These are phyloP conservation scores for Drosophila neotestacea DNA, from an alignment of 2,888 invertebrate species.

Conservation along the genomic window DNA sequence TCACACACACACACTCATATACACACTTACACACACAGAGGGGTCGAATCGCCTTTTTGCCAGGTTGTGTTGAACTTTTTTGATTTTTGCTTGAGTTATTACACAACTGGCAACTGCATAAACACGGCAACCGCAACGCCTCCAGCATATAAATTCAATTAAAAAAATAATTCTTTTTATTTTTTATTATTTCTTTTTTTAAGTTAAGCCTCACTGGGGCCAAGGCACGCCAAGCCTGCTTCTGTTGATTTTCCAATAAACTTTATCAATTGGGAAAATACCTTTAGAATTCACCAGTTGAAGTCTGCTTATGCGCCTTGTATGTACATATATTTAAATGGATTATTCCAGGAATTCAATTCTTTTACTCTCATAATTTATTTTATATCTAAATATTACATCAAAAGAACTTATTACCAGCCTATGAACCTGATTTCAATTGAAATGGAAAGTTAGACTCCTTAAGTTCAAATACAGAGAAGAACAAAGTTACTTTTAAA, in stretches of 20 bases:
- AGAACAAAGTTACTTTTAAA: too few relatives aligned
- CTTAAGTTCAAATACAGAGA: too few relatives aligned
- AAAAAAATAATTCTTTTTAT: constrained; percentile 47
- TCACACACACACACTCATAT: constrained; percentile 3
- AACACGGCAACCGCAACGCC: constrained; percentile 52
- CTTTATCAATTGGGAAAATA: constrained; percentile 24
- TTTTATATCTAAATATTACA: constrained; percentile 3
- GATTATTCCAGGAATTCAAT: constrained; percentile 5
- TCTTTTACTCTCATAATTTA: not conserved
- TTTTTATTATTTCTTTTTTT: constrained; percentile 6
- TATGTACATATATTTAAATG: too few relatives aligned
- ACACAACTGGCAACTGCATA: constrained; percentile 63
- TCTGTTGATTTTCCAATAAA: constrained; percentile 23
- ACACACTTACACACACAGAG: not conserved
- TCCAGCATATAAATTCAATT: constrained; percentile 62
- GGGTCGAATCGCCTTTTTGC: constrained; percentile 27
- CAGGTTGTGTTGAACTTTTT: constrained; percentile 38
- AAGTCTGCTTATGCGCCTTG: not conserved
- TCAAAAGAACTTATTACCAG: constrained; percentile 1
- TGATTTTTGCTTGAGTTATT: constrained; percentile 70
- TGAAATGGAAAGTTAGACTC: too few relatives aligned
- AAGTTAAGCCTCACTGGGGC: constrained; percentile 10
- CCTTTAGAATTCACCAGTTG: not conserved
- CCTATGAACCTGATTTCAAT: not conserved
- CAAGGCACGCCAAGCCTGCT: not conserved